Evolutionary conservation across 2,888 invertebrate species (phyloP).

Genomic region (Diarsia brunnea): DNA sequence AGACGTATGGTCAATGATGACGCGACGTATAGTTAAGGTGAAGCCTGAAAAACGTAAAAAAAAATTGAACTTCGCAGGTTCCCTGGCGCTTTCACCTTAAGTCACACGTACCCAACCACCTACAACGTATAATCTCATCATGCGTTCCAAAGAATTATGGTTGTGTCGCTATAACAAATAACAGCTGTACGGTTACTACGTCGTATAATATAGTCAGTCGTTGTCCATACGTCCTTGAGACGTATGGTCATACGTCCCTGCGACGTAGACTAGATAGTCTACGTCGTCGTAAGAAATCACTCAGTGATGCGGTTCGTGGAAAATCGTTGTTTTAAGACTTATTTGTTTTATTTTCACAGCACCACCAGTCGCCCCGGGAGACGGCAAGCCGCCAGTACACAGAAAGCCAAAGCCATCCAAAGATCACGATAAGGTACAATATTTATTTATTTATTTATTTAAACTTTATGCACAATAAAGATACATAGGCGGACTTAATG

Average conservation of each 20-base stretch:
- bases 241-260: conserved; percentile 35
- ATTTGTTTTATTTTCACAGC: conserved; percentile 66
- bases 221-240: conserved; percentile 44
- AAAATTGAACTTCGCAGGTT: no score
- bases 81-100: conserved; percentile 58
- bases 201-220: no score
- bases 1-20: neutral
- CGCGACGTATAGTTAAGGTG: neutral
- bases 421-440: conserved; percentile 84
- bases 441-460: no score
- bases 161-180: no score
- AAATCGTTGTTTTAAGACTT: neutral
- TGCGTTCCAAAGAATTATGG: no score
- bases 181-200: no score
- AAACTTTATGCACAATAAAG: no score
- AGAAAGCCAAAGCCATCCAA: conserved; percentile 89
- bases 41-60: no score
- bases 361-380: conserved; percentile 86
- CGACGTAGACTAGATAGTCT: conserved; percentile 34
- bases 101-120: neutral
- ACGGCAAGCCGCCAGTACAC: conserved; percentile 92
- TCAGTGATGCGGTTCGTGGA: conserved; percentile 74
- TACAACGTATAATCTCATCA: neutral
- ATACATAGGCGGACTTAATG: no score
- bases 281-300: conserved; percentile 69